phyloP scores from a whole-genome alignment of 2,888 invertebrate species.

The Crossocerus cetratus region DNA sequence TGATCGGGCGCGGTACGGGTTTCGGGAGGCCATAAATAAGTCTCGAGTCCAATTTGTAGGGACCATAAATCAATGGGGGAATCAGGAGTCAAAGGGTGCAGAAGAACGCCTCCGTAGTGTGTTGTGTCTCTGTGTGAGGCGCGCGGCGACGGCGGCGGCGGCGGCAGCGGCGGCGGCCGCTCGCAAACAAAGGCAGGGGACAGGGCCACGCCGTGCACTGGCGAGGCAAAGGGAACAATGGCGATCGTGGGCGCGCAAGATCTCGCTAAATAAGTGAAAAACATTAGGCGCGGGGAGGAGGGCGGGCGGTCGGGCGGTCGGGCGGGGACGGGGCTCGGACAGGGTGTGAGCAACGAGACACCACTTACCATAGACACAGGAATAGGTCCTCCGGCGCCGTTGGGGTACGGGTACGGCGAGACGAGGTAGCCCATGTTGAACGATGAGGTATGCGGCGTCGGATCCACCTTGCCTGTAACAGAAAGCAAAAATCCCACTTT shows the following conservation, averaged over 20 bases:
- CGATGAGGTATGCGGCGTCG: constrained; percentile 86
- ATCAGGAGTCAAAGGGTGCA: constrained; percentile 59
- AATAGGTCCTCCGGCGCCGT: constrained; percentile 90
- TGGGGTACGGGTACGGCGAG: constrained; percentile 93
- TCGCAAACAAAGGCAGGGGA: constrained; percentile 12
- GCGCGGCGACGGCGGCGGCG: constrained; percentile 1
- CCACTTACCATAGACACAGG: constrained; percentile 93
- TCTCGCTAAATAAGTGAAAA: not conserved
- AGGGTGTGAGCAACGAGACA: constrained; percentile 22
- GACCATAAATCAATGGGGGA: constrained; percentile 68
- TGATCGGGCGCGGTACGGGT: constrained; percentile 40
- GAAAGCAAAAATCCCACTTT: constrained; percentile 56
- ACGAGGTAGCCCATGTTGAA: constrained; percentile 97
- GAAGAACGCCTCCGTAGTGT: constrained; percentile 32
- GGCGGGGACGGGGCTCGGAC: constrained; percentile 8
- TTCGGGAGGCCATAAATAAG: constrained; percentile 44
- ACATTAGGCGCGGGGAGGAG: not conserved
- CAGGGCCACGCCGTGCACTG: not conserved
- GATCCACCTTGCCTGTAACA: constrained; percentile 87
- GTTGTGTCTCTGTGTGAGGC: constrained; percentile 24
- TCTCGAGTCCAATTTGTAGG: constrained; percentile 52
- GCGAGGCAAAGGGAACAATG: constrained; percentile 9
- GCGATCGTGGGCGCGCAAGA: constrained; percentile 6
- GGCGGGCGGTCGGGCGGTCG: not conserved
- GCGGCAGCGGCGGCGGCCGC: constrained; percentile 7